Base-by-base conservation (phyloP, 2,113 vertebrate genomes). In the Sturnus vulgaris region DNA sequence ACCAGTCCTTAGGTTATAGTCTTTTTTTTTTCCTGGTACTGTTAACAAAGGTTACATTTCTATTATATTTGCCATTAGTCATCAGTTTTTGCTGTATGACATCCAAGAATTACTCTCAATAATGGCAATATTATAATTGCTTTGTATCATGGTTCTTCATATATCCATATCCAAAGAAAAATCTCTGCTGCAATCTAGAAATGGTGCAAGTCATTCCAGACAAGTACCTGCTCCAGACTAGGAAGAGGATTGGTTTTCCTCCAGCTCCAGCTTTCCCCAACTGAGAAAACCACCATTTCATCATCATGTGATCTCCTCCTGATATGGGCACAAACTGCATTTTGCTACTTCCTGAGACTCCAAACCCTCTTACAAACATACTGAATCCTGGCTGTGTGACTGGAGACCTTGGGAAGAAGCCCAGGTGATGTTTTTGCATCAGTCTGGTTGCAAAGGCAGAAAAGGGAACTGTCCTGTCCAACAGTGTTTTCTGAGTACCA, bases 271-370 rank as follows among this genome's bases (percentile, higher is more conserved):
- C 39, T 70, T 92, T 63, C 46, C 61, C 7, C 44, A 64, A 12
- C 6, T 63, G 50, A 86, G 76, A 70, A 90, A 86, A n/a, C 4
- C 24, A 68, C 8, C 22, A 37, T 47, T 82, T 73, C 33, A 78
- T 18, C 52, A 69, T 53, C 11, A 33, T 4, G 21, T 15, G 31
- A 49, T 69, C 59, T 56, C 35, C 49, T 59, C 33, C 57, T 24
- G 25, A 31, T 17, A 57, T 0, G 0, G 5, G 12, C 15, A 83
- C 24, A 59, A 69, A 56, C 24, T 18, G 28, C 1, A 2, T 53
- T 35, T 50, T 80, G 22, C 46, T 72, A 6, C 27, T 60, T 33
- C 37, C 44, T 0, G 0, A 66, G 70, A 86, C 39, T 27, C 76
- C 83, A 69, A 85, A 60, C 14, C 37, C 35, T 52, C 77, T 53